These are phyloP conservation scores for Quadroppia sp. DNA, from an alignment of 2,888 invertebrate genomes.

Conservation along the genomic window DNA sequence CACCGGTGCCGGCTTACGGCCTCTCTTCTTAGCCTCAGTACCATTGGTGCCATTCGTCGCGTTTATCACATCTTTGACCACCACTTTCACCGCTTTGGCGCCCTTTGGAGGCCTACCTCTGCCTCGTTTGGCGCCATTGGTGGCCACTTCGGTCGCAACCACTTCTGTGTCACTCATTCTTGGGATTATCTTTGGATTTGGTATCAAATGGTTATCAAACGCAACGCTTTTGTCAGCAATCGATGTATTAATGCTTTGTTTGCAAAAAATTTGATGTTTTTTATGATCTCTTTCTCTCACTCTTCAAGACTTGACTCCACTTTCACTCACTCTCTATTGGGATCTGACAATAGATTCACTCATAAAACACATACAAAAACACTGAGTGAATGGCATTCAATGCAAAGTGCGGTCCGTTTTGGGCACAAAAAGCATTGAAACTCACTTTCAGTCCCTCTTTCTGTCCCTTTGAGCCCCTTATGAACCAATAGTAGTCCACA, in stretches of 20 bases:
- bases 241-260: not conserved
- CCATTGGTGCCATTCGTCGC: constrained; percentile 2
- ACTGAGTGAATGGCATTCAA: too few species aligned
- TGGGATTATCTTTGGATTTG: too few species aligned
- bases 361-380: constrained; percentile 15
- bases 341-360: constrained; percentile 5
- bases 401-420: too few species aligned
- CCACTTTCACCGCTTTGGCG: not conserved
- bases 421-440: too few species aligned
- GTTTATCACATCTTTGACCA: not conserved
- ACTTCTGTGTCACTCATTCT: constrained; percentile 19
- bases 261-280: not conserved
- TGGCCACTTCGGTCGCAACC: not conserved
- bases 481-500: too few species aligned
- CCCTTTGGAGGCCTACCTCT: not conserved
- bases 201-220: too few species aligned
- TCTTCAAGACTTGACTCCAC: not conserved
- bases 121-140: not conserved
- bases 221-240: not conserved
- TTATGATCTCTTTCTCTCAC: not conserved
- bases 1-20: constrained; percentile 6
- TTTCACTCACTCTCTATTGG: not conserved
- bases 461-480: too few species aligned
- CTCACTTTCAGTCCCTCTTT: too few species aligned
- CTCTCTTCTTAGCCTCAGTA: not conserved